Conservation (phyloP, 1,140 invertebrate genomes). For the Drosophila lini region DNA sequence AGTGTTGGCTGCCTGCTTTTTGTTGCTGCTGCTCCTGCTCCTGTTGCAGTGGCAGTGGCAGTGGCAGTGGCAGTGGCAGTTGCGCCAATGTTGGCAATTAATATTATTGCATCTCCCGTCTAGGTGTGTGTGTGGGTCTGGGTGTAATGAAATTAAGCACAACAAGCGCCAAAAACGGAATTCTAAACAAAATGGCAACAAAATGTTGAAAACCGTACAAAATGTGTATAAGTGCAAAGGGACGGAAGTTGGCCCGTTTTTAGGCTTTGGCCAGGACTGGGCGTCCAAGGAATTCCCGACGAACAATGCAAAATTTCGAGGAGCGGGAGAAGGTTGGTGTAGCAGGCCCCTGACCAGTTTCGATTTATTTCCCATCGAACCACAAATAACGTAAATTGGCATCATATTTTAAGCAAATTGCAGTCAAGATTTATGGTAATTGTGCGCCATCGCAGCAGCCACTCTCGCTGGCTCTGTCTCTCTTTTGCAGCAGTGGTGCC, state of each 20-base stretch:
- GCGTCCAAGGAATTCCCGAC: slow-evolving; percentile 29
- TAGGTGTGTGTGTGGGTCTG: slow-evolving; percentile 39
- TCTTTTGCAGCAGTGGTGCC: background rate
- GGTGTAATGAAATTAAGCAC: slow-evolving; percentile 78
- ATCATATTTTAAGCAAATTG: slow-evolving; percentile 83
- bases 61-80: slow-evolving; percentile 45
- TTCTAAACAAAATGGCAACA: slow-evolving; percentile 72
- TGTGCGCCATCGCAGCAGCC: slow-evolving; percentile 72
- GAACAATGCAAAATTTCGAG: slow-evolving; percentile 24
- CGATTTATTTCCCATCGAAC: slow-evolving; percentile 82
- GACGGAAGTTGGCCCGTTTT: slow-evolving; percentile 15
- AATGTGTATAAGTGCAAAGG: background rate
- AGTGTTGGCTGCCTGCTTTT: slow-evolving; percentile 63
- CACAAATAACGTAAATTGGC: slow-evolving; percentile 83
- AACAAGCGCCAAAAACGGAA: slow-evolving; percentile 74
- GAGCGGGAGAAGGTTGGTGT: background rate
- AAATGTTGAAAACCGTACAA: slow-evolving; percentile 27
- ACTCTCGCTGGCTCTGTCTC: slow-evolving; percentile 26
- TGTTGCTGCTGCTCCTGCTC: slow-evolving; percentile 39
- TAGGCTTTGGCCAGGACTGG: slow-evolving; percentile 16
- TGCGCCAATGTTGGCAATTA: slow-evolving; percentile 79
- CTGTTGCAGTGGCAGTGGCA: slow-evolving; percentile 27
- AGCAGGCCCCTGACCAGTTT: slow-evolving; percentile 57
- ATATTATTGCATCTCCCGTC: slow-evolving; percentile 75
- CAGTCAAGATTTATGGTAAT: slow-evolving; percentile 82